phyloP scores from a whole-genome alignment of 1,140 invertebrate genomes.

The Formica exsecta region DNA sequence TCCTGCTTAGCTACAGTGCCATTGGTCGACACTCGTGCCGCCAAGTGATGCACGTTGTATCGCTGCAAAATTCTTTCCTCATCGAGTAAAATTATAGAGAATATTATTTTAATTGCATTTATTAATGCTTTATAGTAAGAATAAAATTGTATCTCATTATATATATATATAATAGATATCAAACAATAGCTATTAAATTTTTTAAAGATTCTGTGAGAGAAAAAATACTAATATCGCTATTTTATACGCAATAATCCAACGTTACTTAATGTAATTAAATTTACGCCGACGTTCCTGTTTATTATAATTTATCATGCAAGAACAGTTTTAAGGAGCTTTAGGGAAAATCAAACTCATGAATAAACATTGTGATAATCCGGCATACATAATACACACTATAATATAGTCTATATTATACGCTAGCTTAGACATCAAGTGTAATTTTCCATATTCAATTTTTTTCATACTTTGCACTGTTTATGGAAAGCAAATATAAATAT shows the following conservation, averaged over 20 bases:
- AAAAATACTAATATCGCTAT: not conserved
- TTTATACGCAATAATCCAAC: not conserved
- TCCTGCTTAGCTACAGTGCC: not conserved
- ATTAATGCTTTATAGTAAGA: not conserved
- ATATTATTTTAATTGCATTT: not conserved
- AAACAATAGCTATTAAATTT: not conserved
- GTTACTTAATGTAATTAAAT: not conserved
- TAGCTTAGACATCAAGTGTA: not conserved
- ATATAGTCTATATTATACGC: no score
- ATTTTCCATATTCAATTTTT: not conserved
- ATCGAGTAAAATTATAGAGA: no score
- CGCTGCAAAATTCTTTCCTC: not conserved
- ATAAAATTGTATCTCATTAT: not conserved
- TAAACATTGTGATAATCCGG: not conserved
- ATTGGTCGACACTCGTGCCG: constrained; percentile 17
- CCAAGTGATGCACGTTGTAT: not conserved
- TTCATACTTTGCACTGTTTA: not conserved
- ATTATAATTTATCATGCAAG: not conserved
- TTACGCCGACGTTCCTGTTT: not conserved
- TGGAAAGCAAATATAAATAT: not conserved
- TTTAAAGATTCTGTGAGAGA: not conserved
- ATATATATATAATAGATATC: not conserved
- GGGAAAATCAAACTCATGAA: not conserved
- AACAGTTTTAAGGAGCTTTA: not conserved
- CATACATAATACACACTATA: not conserved